Base-by-base conservation (phyloP, 1,140 invertebrate species). In the Microplitis demolitor region DNA sequence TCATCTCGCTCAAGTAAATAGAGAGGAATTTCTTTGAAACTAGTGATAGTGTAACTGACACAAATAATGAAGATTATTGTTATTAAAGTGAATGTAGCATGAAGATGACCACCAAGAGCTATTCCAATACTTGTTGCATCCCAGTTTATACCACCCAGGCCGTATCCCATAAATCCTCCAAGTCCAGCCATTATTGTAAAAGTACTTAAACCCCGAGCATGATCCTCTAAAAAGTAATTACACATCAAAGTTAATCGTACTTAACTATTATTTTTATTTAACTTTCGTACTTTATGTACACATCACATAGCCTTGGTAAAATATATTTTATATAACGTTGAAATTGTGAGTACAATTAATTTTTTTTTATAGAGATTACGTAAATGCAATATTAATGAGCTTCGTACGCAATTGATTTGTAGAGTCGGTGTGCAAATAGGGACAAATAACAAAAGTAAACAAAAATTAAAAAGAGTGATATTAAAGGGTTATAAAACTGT, bases 131-230 rank as follows among this genome's bases (percentile, higher is more conserved):
- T 87, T 0, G 94, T 96, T 54, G 90, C 91, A 80, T 97, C 95
- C 97, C 97, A 99, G 83, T 98, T 94, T 33, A 98, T 93, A 0
- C 94, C 96, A 13, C 97, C 96, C 77, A 98, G 90, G 3, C 93
- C 92, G 82, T 98, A 98, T 0, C 97, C 97, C 82, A 98, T 91
- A 77, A 95, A 95, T 11, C 97, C 97, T 5, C 97, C 97, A 0
- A 98, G 85, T 0, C 97, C 97, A 1, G 97, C 97, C 96, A 98
- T 98, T 70, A 98, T 91, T 0, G 97, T 98, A 79, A 99, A 98
- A 2, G 96, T 97, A 74, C 96, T 98, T 2, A 99, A 86, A 0
- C 97, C 97, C 76, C 91, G 91, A 0, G 96, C 94, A 81, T 98
- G 97, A 82, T 98, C 97, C 88, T 97, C 96, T 92, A 24, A 24